phyloP scores from a whole-genome alignment of 2,797 vertebrate genomes.

The Harpagifer antarcticus region DNA sequence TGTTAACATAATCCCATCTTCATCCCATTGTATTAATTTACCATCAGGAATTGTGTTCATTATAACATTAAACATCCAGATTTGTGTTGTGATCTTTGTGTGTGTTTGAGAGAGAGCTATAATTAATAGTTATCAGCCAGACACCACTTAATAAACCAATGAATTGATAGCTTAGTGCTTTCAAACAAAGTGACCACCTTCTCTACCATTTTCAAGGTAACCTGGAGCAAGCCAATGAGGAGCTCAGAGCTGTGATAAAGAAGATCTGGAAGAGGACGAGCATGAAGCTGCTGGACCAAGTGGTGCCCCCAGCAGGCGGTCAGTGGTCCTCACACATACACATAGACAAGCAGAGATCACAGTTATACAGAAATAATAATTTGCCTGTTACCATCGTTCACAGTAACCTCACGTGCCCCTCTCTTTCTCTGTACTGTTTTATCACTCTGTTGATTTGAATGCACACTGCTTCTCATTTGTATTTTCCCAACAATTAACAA shows the following conservation, averaged over 20 bases:
- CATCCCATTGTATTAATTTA: not conserved
- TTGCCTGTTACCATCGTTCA: not conserved
- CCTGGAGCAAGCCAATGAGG: slow-evolving; percentile 97
- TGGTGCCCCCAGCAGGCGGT: slow-evolving; percentile 98
- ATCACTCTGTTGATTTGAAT: slow-evolving; percentile 4
- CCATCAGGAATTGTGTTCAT: not conserved
- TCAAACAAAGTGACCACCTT: not conserved
- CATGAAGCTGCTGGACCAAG: slow-evolving; percentile 98
- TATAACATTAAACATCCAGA: not conserved
- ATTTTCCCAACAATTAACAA: slow-evolving; percentile 1
- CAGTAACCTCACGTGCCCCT: not conserved
- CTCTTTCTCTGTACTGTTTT: not conserved
- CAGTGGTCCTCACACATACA: slow-evolving; percentile 77
- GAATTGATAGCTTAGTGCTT: not conserved
- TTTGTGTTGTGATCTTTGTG: not conserved
- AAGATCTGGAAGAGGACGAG: slow-evolving; percentile 99
- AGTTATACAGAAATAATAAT: not conserved
- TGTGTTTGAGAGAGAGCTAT: not conserved
- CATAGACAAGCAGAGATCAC: not conserved
- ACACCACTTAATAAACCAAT: not conserved
- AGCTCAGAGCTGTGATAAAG: slow-evolving; percentile 96
- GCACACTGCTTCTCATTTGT: slow-evolving; percentile 12
- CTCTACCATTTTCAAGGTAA: slow-evolving; percentile 85
- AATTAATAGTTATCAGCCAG: not conserved
- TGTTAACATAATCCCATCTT: not conserved